A percentile compares a stretch with the other conserved stretches of the same genome.
These are phyloP conservation scores for Natrix natrix DNA, from an alignment of 2,797 vertebrate species.

Conservation along the genomic window DNA sequence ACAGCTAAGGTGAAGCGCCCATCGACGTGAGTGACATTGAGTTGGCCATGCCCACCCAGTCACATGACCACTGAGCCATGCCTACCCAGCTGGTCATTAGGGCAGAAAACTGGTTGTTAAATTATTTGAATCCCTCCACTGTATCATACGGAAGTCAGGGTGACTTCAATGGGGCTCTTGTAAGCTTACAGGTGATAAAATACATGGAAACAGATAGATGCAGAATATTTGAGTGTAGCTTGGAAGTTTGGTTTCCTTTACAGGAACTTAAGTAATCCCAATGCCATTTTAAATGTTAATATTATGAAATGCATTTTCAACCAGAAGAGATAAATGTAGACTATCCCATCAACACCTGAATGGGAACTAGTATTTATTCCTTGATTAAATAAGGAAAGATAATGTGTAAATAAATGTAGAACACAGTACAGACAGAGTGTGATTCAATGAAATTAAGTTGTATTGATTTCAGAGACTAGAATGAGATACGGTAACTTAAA, in stretches of 20 bases:
- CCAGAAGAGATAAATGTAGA: slow-evolving; percentile 62
- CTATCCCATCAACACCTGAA: slow-evolving; percentile 67
- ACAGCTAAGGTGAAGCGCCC: too few species aligned
- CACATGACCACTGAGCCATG: too few species aligned
- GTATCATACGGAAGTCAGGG: not conserved
- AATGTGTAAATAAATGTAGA: not conserved
- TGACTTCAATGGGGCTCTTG: not conserved
- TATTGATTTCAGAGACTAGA: not conserved
- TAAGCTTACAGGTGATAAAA: not conserved
- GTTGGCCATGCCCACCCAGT: too few species aligned
- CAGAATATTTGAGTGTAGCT: slow-evolving; percentile 22
- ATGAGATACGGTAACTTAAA: not conserved
- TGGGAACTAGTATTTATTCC: slow-evolving; percentile 60
- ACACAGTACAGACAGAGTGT: not conserved
- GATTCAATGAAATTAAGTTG: not conserved
- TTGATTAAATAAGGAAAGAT: not conserved
- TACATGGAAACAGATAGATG: not conserved
- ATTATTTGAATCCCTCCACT: too few species aligned
- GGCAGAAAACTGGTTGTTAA: too few species aligned
- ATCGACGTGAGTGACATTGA: too few species aligned
- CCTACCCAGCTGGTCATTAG: too few species aligned
- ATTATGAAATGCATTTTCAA: slow-evolving; percentile 63
- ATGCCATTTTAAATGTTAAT: slow-evolving; percentile 32
- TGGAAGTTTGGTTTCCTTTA: slow-evolving; percentile 54
- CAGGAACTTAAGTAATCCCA: slow-evolving; percentile 62